Conservation (phyloP, 2,888 invertebrate species). For the Bimastos eiseni region DNA sequence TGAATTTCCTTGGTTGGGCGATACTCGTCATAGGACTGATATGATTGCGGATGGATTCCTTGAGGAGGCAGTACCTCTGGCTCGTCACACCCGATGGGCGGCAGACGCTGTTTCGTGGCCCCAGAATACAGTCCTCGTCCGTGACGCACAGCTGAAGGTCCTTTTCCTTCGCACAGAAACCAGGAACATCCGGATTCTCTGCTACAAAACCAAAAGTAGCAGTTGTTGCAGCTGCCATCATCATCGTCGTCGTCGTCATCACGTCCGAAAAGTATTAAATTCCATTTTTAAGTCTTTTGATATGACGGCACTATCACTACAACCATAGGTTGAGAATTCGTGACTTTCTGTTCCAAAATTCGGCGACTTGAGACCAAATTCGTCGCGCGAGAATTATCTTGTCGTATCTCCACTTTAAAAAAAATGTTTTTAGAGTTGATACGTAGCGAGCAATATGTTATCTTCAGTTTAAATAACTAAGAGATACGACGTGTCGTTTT, state of each 20-base stretch:
- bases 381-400: too few species aligned
- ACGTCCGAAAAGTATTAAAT: too few species aligned
- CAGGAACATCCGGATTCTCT: constrained; percentile 41
- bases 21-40: not conserved
- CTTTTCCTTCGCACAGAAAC: constrained; percentile 44
- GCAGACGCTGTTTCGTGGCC: constrained; percentile 25
- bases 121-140: constrained; percentile 38
- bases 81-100: constrained; percentile 37
- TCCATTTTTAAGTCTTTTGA: too few species aligned
- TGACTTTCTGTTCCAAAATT: too few species aligned
- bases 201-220: not conserved
- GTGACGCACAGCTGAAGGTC: constrained; percentile 40
- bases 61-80: constrained; percentile 42
- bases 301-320: not conserved
- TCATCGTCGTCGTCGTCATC: not conserved
- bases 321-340: too few species aligned
- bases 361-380: too few species aligned
- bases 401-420: not conserved
- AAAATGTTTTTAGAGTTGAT: too few species aligned
- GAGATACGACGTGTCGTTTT: too few species aligned
- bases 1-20: not conserved
- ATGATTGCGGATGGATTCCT: constrained; percentile 13
- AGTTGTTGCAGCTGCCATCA: not conserved
- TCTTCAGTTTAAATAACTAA: too few species aligned
- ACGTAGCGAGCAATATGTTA: too few species aligned